Evolutionary conservation across 2,888 invertebrate species (phyloP).

Genomic region (Hedychridium roseum): DNA sequence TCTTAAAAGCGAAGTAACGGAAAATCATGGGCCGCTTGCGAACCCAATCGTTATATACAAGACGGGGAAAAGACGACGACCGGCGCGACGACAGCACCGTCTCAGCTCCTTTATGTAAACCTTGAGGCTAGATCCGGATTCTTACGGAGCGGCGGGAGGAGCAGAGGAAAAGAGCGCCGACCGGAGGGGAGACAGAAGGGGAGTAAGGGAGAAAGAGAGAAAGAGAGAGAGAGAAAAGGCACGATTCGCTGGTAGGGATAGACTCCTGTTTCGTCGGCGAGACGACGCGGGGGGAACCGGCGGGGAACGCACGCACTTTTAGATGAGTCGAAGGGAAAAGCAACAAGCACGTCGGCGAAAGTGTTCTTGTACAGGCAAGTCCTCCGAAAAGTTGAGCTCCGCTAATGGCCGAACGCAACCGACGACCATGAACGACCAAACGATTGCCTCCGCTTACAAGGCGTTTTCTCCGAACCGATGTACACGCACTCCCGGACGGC

Average conservation of each 20-base stretch:
- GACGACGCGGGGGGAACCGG: slow-evolving; percentile 18
- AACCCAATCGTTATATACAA: slow-evolving; percentile 26
- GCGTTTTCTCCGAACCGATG: too few relatives aligned
- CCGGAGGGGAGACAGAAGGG: background rate
- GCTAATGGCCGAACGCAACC: too few relatives aligned
- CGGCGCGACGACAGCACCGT: slow-evolving; percentile 31
- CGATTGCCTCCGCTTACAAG: too few relatives aligned
- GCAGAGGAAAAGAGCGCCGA: background rate
- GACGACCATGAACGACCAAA: too few relatives aligned
- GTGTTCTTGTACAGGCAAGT: slow-evolving; percentile 48
- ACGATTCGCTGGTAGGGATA: slow-evolving; percentile 26
- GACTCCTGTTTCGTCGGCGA: slow-evolving; percentile 25
- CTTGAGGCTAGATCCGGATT: slow-evolving; percentile 62
- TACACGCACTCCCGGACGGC: too few relatives aligned
- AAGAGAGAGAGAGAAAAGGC: slow-evolving; percentile 8
- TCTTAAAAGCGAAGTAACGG: too few relatives aligned
- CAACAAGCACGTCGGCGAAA: slow-evolving; percentile 52
- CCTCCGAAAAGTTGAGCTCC: too few relatives aligned
- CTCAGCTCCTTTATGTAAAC: slow-evolving; percentile 58
- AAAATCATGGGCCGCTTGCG: too few relatives aligned
- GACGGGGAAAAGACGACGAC: slow-evolving; percentile 20
- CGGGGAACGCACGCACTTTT: slow-evolving; percentile 34
- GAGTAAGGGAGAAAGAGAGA: slow-evolving; percentile 2
- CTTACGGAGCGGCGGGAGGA: slow-evolving; percentile 36
- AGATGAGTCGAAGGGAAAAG: slow-evolving; percentile 46